A percentile compares a stretch with the other conserved stretches of the same genome.
Evolutionary conservation across 2,888 invertebrate species (phyloP).

Genomic region (Serripes groenlandicus): DNA sequence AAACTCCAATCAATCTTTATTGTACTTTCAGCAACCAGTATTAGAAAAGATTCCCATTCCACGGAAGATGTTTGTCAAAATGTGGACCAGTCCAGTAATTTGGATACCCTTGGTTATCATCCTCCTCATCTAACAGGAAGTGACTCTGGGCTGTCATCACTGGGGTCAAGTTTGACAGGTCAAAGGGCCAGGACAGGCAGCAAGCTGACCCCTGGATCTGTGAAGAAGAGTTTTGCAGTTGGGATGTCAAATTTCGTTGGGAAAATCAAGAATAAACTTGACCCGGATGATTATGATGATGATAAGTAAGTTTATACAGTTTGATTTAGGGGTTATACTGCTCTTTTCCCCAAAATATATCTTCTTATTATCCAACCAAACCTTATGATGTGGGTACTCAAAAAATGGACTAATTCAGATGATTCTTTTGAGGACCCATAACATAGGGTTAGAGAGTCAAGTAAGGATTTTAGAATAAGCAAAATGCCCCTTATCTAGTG

Average conservation of each 20-base stretch:
- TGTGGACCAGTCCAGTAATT: conserved; percentile 16
- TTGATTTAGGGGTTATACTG: no score
- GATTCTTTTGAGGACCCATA: no score
- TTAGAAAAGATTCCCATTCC: conserved; percentile 52
- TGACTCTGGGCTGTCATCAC: conserved; percentile 75
- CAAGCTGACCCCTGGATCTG: conserved; percentile 55
- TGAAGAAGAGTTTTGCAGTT: conserved; percentile 94
- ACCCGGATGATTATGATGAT: conserved; percentile 87
- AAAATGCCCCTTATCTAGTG: no score
- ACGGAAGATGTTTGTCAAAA: conserved; percentile 51
- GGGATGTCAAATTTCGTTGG: conserved; percentile 93
- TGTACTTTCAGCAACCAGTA: not conserved
- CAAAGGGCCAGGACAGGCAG: conserved; percentile 61
- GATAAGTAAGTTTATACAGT: conserved; percentile 87
- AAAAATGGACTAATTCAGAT: no score
- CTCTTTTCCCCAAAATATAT: no score
- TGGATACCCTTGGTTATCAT: conserved; percentile 43
- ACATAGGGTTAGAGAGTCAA: no score
- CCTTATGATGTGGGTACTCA: no score
- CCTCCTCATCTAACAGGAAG: conserved; percentile 63
- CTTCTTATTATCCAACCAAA: no score
- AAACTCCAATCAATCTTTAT: no score
- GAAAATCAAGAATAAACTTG: conserved; percentile 80
- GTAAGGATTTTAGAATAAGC: no score
- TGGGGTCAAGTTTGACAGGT: conserved; percentile 46